Conservation (phyloP, 2,797 vertebrate species). For the Cyprinella venusta region DNA sequence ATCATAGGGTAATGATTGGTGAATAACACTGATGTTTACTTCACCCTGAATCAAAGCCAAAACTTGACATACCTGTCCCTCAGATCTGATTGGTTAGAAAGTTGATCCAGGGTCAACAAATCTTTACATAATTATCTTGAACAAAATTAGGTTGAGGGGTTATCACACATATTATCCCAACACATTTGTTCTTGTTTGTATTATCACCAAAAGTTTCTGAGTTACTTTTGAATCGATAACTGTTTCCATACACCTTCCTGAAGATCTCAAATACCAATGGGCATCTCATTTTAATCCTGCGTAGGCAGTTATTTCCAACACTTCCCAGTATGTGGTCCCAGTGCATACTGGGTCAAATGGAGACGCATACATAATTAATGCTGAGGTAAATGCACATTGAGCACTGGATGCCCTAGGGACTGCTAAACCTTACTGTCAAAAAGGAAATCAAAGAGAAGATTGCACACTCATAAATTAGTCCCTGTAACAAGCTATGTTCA, state of each 20-base stretch:
- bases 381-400: slow-evolving; percentile 66
- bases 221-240: slow-evolving; percentile 15
- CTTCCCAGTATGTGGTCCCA: slow-evolving; percentile 58
- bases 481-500: neutral
- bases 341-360: slow-evolving; percentile 64
- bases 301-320: slow-evolving; percentile 36
- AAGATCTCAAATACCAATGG: neutral
- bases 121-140: neutral
- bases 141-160: neutral
- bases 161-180: neutral
- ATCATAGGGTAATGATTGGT: no score
- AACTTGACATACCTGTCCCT: no score
- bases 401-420: slow-evolving; percentile 54
- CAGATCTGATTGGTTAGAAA: no score
- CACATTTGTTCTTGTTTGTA: neutral
- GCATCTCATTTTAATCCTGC: neutral
- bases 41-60: no score
- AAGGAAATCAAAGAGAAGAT: slow-evolving; percentile 22
- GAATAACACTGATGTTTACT: no score
- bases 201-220: neutral
- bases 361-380: slow-evolving; percentile 71
- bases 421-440: slow-evolving; percentile 53
- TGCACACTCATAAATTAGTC: neutral
- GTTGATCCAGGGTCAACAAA: no score
- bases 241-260: neutral